A percentile compares a stretch with the other conserved stretches of the same genome.
These are phyloP conservation scores for Busseola fusca DNA, from an alignment of 2,888 invertebrate genomes.

Conservation along the genomic window DNA sequence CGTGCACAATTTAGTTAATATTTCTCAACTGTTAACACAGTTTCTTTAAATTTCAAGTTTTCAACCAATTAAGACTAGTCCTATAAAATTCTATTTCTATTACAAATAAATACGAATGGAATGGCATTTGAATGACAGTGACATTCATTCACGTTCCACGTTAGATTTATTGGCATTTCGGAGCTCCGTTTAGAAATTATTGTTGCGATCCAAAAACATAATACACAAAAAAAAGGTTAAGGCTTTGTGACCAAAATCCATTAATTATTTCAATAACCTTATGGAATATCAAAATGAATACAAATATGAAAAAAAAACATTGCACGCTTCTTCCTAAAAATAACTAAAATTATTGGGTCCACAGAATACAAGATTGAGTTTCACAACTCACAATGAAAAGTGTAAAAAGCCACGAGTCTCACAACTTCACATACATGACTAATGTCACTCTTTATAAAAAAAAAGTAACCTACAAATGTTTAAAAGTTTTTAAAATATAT, in stretches of 20 bases:
- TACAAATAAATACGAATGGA: conserved; percentile 17
- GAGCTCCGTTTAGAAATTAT: conserved; percentile 32
- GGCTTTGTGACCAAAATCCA: background rate
- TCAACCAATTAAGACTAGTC: background rate
- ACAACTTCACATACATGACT: too few species aligned
- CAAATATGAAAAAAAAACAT: background rate
- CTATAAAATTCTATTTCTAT: background rate
- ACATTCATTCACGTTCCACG: conserved; percentile 36
- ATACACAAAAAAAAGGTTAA: too few species aligned
- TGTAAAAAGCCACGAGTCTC: background rate
- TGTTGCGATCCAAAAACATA: background rate
- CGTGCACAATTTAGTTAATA: background rate
- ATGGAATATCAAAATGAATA: background rate
- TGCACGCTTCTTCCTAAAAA: background rate
- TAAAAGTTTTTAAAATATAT: conserved; percentile 10
- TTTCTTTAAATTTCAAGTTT: conserved; percentile 5
- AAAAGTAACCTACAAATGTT: conserved; percentile 35
- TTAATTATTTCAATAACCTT: too few species aligned
- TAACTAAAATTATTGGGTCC: background rate
- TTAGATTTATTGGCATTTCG: conserved; percentile 10
- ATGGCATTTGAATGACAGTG: conserved; percentile 24
- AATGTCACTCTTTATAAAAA: conserved; percentile 5
- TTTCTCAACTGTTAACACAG: background rate
- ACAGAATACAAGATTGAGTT: too few species aligned
- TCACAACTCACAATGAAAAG: too few species aligned